phyloP scores from a whole-genome alignment of 37 sponge, comb jelly and placozoan genomes.

The Spongilla lacustris region DNA sequence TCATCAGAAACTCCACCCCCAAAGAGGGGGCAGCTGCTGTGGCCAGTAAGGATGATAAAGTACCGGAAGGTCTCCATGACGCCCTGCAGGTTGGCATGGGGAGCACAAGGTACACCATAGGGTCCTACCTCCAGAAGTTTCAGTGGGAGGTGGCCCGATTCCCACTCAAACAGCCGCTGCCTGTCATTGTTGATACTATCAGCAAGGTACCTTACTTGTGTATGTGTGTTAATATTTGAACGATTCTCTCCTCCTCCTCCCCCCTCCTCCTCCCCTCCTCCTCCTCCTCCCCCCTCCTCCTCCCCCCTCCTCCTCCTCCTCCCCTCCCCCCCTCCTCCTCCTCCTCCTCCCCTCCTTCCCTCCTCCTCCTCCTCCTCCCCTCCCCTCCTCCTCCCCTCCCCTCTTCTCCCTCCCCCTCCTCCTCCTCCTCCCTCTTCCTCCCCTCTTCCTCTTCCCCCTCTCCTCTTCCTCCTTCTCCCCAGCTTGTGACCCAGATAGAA shows the following conservation, averaged over 20 bases:
- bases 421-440: background rate
- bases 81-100: too few relatives aligned
- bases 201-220: conserved; percentile 57
- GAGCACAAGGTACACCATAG: conserved; percentile 15
- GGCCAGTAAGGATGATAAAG: too few relatives aligned
- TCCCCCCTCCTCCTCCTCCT: background rate
- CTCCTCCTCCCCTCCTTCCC: background rate
- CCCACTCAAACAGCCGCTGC: conserved; percentile 84
- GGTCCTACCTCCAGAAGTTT: conserved; percentile 70
- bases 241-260: too few relatives aligned
- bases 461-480: background rate
- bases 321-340: background rate
- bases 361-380: background rate
- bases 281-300: background rate
- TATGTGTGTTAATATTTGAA: background rate
- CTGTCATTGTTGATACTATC: conserved; percentile 84
- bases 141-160: conserved; percentile 94
- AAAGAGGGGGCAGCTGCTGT: too few relatives aligned
- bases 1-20: background rate
- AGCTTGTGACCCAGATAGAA: conserved; percentile 89
- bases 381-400: background rate
- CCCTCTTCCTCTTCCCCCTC: background rate
- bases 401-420: background rate
- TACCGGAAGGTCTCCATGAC: too few relatives aligned
- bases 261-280: too few relatives aligned